These are phyloP conservation scores for Phragmatobia fuliginosa DNA, from an alignment of 2,888 invertebrate genomes.

Conservation along the genomic window DNA sequence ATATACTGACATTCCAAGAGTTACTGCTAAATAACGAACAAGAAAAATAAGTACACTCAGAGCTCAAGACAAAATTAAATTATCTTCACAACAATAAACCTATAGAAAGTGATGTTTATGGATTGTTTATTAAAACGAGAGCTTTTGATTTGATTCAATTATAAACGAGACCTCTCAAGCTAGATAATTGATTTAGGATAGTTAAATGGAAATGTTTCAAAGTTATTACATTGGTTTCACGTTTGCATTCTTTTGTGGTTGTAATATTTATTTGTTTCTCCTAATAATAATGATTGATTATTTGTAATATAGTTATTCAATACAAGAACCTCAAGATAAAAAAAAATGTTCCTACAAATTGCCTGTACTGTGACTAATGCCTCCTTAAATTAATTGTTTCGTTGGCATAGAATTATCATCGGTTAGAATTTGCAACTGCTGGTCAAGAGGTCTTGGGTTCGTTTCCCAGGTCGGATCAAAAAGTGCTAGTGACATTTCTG, in stretches of 20 bases:
- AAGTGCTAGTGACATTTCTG: too few relatives aligned
- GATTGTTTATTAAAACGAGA: constrained; percentile 48
- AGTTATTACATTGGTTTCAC: constrained; percentile 35
- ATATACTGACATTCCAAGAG: neutral
- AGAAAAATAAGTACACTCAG: constrained; percentile 6
- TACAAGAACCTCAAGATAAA: neutral
- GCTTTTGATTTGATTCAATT: constrained; percentile 52
- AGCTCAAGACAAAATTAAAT: constrained; percentile 15
- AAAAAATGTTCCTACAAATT: neutral
- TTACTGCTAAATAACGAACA: neutral
- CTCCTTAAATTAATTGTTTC: too few relatives aligned
- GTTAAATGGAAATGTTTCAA: constrained; percentile 35
- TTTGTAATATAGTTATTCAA: neutral
- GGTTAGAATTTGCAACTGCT: too few relatives aligned
- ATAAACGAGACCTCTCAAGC: constrained; percentile 37
- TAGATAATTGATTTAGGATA: constrained; percentile 47
- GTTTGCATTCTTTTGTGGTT: constrained; percentile 21
- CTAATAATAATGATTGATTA: neutral
- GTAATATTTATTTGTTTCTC: neutral
- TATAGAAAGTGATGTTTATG: constrained; percentile 30
- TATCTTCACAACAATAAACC: constrained; percentile 21
- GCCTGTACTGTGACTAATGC: too few relatives aligned
- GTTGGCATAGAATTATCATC: too few relatives aligned
- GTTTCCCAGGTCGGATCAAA: too few relatives aligned
- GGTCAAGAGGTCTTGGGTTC: too few relatives aligned